Percentiles rank a stretch among this genome's conserved stretches.
Evolutionary conservation across 2,888 invertebrate genomes (phyloP).

Genomic region (Tinea trinotella): DNA sequence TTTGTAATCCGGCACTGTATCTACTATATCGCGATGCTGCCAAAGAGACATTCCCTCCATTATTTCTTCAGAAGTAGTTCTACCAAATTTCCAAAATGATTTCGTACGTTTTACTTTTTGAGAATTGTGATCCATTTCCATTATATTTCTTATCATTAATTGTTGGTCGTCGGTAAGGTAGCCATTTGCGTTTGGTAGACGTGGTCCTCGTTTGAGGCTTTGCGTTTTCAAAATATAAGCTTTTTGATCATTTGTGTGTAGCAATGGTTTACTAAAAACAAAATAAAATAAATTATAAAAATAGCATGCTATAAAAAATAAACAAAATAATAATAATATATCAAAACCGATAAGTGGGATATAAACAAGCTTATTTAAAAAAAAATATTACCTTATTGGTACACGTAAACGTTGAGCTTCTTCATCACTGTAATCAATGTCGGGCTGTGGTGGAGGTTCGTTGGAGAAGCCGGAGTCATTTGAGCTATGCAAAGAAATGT

Average conservation of each 20-base stretch:
- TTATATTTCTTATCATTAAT: constrained; percentile 58
- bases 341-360: constrained; percentile 30
- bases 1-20: constrained; percentile 73
- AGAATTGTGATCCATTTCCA: constrained; percentile 73
- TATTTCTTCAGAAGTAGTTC: constrained; percentile 80
- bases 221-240: constrained; percentile 64
- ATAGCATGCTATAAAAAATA: constrained; percentile 20
- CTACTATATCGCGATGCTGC: constrained; percentile 88
- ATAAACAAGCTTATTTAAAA: constrained; percentile 28
- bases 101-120: constrained; percentile 84
- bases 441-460: constrained; percentile 89
- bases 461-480: constrained; percentile 95
- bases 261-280: constrained; percentile 51
- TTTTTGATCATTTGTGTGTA: constrained; percentile 44
- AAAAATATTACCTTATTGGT: constrained; percentile 72
- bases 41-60: constrained; percentile 90
- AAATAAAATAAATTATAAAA: constrained; percentile 29
- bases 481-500: constrained; percentile 88
- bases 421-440: constrained; percentile 92
- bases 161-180: constrained; percentile 73
- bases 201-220: constrained; percentile 58
- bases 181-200: constrained; percentile 45
- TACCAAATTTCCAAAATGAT: constrained; percentile 88
- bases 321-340: constrained; percentile 21
- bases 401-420: constrained; percentile 78